Conservation (phyloP, 2,797 vertebrate species). For the Harpagifer antarcticus region DNA sequence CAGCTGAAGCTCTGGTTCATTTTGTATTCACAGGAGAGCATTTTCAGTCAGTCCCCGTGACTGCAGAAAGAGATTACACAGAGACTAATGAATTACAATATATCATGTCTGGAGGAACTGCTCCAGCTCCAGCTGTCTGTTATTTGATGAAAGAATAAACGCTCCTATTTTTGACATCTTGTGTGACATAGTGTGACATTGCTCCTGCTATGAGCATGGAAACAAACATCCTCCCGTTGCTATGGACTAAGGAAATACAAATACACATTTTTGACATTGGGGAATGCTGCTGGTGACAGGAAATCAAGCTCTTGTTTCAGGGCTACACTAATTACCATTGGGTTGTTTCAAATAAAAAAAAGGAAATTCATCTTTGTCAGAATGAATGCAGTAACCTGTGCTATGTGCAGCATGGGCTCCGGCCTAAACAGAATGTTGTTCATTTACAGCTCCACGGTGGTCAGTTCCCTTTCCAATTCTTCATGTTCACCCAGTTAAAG, state of each 20-base stretch:
- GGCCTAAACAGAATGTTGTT: constrained; percentile 30
- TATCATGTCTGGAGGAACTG: constrained; percentile 68
- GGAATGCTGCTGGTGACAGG: constrained; percentile 53
- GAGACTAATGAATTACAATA: constrained; percentile 78
- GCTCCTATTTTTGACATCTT: constrained; percentile 74
- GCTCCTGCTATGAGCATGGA: constrained; percentile 65
- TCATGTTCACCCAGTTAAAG: constrained; percentile 28
- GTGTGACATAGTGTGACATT: constrained; percentile 69
- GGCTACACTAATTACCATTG: constrained; percentile 53
- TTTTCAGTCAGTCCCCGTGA: constrained; percentile 64
- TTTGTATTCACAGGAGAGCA: constrained; percentile 70
- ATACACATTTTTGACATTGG: constrained; percentile 61
- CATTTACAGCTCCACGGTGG: constrained; percentile 32
- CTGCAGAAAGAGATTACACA: constrained; percentile 71
- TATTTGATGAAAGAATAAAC: constrained; percentile 78
- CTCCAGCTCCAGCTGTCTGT: constrained; percentile 70
- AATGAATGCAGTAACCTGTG: constrained; percentile 1
- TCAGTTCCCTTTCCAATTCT: constrained; percentile 41
- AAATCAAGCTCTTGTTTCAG: constrained; percentile 37
- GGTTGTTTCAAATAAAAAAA: constrained; percentile 44
- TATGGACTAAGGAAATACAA: constrained; percentile 62
- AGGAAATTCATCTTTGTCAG: constrained; percentile 18
- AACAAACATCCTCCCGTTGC: constrained; percentile 72
- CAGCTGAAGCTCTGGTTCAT: constrained; percentile 50
- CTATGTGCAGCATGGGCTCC: constrained; percentile 14